Percentiles rank a stretch among this genome's conserved stretches.
phyloP scores from a whole-genome alignment of 2,113 vertebrate genomes.

The Megaceryle torquata region DNA sequence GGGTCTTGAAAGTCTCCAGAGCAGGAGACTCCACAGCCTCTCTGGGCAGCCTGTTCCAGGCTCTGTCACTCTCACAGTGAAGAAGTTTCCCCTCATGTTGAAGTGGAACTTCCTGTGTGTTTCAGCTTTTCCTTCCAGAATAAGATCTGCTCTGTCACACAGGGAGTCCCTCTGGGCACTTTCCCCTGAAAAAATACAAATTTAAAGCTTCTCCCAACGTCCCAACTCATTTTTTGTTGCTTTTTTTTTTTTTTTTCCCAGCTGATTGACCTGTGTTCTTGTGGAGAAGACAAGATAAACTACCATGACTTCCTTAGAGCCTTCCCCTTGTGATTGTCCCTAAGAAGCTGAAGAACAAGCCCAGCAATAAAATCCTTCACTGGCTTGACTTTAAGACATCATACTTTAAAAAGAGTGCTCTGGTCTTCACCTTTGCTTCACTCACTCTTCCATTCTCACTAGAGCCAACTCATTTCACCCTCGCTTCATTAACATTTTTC shows the following conservation, averaged over 20 bases:
- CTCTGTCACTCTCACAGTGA: no score
- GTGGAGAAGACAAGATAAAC: slow-evolving; percentile 62
- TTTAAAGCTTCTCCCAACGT: background rate
- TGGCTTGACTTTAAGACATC: background rate
- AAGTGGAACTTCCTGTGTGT: no score
- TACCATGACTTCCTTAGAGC: slow-evolving; percentile 70
- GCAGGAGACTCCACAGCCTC: no score
- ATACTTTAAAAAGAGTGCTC: background rate
- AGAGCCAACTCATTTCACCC: background rate
- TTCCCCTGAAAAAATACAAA: background rate
- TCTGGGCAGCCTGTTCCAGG: no score
- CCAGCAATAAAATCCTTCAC: background rate
- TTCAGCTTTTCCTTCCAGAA: background rate
- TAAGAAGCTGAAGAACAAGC: background rate
- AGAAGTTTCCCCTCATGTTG: no score
- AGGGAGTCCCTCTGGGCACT: background rate
- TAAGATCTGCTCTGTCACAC: background rate
- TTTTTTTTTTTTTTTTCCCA: background rate
- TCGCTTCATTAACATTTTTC: background rate
- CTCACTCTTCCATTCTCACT: background rate
- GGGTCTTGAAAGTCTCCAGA: no score
- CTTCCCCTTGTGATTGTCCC: slow-evolving; percentile 54
- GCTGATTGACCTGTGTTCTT: slow-evolving; percentile 71
- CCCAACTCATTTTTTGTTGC: background rate
- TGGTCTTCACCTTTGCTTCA: background rate